Evolutionary conservation across 1,140 invertebrate species (phyloP), one percentile per base, ranked within the genome.

Genomic region (Nasonia longicornis): DNA sequence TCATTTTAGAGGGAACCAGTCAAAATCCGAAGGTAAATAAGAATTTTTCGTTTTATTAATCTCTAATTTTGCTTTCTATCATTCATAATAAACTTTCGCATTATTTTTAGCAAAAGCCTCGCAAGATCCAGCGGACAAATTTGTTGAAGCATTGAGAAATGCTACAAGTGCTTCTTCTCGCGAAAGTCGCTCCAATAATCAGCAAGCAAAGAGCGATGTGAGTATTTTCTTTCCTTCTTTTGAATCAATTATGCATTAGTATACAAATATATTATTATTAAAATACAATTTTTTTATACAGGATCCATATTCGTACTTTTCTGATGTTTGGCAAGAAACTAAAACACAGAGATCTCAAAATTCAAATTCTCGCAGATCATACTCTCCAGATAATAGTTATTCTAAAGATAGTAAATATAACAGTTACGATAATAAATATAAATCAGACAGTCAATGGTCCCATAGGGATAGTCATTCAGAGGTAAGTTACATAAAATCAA

Each of bases 261-360:
- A 69, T 22, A 74, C 45, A 29, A 69, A 69, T 69, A 31, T 74
- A 31, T 64, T 14, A 16, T 29, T 74, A 42, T 70, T 67, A 58
- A 69, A 4, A 2, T 26, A 67, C 7, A 6, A 64, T 48, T 22
- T 63, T 71, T 63, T 63, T 76, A 6, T 31, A 11, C 38, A 91
- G 90, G 90, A 91, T 85, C 90, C 90, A 1, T 91, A 90, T 76
- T 89, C 90, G 10, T 91, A 91, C 76, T 91, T 91, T 75, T 91
- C 90, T 2, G 90, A 91, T 69, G 89, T 91, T 6, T 91, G 90
- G 90, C 89, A 90, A 84, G 90, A 90, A 82, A 90, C 89, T 72
- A 90, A 90, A 69, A 74, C 86, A 0, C 87, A 82, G 29, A 82
- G 66, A 75, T 69, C 73, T 12, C 71, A 75, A 29, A 79, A 70